phyloP scores from a whole-genome alignment of 2,113 vertebrate species.

The Erythrocercus mccallii region DNA sequence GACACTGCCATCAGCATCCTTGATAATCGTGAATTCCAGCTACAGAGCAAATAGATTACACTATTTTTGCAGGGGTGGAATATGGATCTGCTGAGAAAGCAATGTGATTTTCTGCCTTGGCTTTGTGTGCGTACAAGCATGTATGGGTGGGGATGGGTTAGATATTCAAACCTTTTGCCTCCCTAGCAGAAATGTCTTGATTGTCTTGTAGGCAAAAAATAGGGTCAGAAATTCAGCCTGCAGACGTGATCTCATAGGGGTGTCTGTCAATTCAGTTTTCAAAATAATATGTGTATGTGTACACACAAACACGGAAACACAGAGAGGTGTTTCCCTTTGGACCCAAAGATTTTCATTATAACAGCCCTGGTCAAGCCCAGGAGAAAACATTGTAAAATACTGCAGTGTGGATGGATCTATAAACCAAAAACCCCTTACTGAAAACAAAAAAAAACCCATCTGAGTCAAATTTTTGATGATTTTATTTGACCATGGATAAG shows the following conservation, averaged over 20 bases:
- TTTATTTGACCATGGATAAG: not conserved
- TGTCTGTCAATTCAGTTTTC: slow-evolving; percentile 29
- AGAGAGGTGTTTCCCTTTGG: not conserved
- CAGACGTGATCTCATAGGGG: not conserved
- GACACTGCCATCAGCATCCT: slow-evolving; percentile 25
- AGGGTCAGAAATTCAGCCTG: slow-evolving; percentile 5
- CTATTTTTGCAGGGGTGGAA: slow-evolving; percentile 37
- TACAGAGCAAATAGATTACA: slow-evolving; percentile 13
- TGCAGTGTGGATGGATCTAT: not conserved
- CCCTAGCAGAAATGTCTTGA: not conserved
- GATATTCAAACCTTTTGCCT: not conserved
- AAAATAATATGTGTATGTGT: not conserved
- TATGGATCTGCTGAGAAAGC: slow-evolving; percentile 36
- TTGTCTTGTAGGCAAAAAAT: not conserved
- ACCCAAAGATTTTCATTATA: not conserved
- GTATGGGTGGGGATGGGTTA: not conserved
- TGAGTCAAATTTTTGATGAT: not conserved
- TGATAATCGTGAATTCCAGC: not conserved
- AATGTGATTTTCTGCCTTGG: slow-evolving; percentile 22
- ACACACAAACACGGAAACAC: not conserved
- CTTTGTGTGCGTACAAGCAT: not conserved
- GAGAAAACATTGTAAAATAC: not conserved
- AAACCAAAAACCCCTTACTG: not conserved
- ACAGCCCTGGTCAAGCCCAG: not conserved
- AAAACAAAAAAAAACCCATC: not conserved